Conservation (phyloP, 2,888 invertebrate genomes). For the Tenthredo distinguenda region DNA sequence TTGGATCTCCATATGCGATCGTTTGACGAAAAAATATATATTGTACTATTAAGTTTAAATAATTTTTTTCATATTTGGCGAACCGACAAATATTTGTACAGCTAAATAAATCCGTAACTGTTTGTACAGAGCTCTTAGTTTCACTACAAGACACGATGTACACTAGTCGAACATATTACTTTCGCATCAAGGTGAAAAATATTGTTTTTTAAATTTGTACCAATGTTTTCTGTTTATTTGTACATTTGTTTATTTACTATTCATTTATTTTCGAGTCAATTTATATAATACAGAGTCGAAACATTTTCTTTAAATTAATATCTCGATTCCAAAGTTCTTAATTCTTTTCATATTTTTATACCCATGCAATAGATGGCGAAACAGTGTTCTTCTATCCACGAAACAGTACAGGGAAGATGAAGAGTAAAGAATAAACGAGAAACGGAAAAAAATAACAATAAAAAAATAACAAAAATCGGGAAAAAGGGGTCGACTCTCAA, state of each 20-base stretch:
- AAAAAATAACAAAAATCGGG: neutral
- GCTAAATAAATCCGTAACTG: slow-evolving; percentile 12
- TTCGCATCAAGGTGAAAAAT: neutral
- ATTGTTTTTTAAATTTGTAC: neutral
- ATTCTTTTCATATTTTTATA: too few species aligned
- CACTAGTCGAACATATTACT: neutral
- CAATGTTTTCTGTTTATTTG: neutral
- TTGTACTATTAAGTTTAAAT: neutral
- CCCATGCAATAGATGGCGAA: too few species aligned
- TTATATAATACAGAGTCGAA: neutral
- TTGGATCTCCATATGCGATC: neutral
- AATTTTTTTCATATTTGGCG: neutral
- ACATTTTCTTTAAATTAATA: neutral
- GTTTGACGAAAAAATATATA: neutral
- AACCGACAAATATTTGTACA: slow-evolving; percentile 20
- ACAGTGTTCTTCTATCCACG: neutral
- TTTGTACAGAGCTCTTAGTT: neutral
- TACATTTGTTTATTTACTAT: neutral
- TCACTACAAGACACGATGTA: neutral
- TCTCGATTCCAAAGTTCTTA: too few species aligned
- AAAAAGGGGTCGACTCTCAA: slow-evolving; percentile 13
- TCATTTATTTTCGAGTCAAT: neutral
- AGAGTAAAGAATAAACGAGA: neutral
- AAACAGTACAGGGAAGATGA: neutral
- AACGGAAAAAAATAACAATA: neutral